Conservation (phyloP, 2,113 vertebrate genomes). For the Cercocebus atys region DNA sequence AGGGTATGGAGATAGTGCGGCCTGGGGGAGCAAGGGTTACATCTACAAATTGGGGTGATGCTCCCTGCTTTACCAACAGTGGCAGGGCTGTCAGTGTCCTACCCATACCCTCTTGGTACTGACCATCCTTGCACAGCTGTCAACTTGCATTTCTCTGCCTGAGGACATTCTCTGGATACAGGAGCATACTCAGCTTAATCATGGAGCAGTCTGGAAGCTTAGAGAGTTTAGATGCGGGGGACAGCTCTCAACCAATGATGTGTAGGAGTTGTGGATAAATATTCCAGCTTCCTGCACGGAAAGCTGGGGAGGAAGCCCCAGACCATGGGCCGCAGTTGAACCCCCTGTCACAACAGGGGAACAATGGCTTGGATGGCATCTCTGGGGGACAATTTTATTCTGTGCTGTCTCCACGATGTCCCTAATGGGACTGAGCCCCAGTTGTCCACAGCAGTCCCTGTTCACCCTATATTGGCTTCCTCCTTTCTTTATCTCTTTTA, state of each 20-base stretch:
- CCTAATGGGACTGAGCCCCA: not conserved
- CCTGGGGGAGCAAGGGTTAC: not conserved
- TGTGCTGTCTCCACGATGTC: not conserved
- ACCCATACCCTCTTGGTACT: no score
- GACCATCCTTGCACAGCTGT: not conserved
- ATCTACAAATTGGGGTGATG: not conserved
- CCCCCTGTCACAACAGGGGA: constrained; percentile 85
- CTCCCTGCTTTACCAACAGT: not conserved
- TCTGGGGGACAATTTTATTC: not conserved
- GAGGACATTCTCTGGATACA: not conserved
- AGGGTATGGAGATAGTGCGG: not conserved
- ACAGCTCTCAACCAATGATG: not conserved
- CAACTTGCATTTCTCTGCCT: not conserved
- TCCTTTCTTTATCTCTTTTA: not conserved
- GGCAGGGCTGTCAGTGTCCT: not conserved
- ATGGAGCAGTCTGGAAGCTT: not conserved
- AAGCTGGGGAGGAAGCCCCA: constrained; percentile 68
- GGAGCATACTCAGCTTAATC: not conserved
- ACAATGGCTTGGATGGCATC: constrained; percentile 77
- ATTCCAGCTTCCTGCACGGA: not conserved
- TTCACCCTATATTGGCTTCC: not conserved
- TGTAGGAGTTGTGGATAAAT: not conserved
- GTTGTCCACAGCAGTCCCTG: not conserved
- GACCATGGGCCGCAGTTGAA: constrained; percentile 40
- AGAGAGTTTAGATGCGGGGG: not conserved